phyloP scores from a whole-genome alignment of 2,113 vertebrate species.

The Felis catus region F.catus_Fca126_mat1.0 CM031426.1:20637501-20638000 shows the following conservation, averaged over 20 bases:
- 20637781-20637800: background rate
- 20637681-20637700: background rate
- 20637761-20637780: background rate
- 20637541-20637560: background rate
- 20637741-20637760: background rate
- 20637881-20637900: constrained; percentile 36
- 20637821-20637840: constrained; percentile 25
- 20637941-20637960: constrained; percentile 34
- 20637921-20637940: constrained; percentile 62
- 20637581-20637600: background rate
- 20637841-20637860: constrained; percentile 62
- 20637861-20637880: constrained; percentile 64
- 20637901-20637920: constrained; percentile 39
- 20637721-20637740: background rate
- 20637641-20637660: background rate
- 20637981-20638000: constrained; percentile 61
- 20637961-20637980: background rate
- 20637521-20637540: background rate
- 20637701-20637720: background rate
- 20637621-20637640: background rate
- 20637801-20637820: background rate
- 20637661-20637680: background rate
- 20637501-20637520: background rate
- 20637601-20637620: background rate
- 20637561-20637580: background rate